Conservation (phyloP, 2,888 invertebrate genomes). For the Heteromurus nitidus region DNA sequence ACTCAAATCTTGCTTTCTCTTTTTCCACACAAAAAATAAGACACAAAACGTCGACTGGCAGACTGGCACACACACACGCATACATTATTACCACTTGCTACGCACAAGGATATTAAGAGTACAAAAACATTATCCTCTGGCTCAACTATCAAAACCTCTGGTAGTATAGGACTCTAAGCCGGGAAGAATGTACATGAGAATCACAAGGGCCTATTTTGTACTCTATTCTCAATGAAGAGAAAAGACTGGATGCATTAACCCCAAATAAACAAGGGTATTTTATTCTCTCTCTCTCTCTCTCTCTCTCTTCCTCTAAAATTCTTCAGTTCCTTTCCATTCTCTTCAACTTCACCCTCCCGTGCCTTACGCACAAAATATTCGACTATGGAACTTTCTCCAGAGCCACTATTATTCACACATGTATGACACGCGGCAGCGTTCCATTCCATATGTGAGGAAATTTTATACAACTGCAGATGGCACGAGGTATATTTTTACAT, state of each 20-base stretch:
- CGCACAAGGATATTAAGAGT: too few species aligned
- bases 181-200: neutral
- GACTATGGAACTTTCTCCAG: too few species aligned
- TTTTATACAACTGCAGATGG: slow-evolving; percentile 38
- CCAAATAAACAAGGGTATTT: slow-evolving; percentile 60
- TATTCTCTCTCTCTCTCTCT: slow-evolving; percentile 22
- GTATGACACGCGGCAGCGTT: slow-evolving; percentile 33
- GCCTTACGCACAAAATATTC: slow-evolving; percentile 51
- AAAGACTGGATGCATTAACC: slow-evolving; percentile 52
- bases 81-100: too few species aligned
- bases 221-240: slow-evolving; percentile 20
- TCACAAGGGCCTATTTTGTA: slow-evolving; percentile 49
- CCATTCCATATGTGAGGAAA: slow-evolving; percentile 52
- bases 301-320: neutral
- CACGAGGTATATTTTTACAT: slow-evolving; percentile 11
- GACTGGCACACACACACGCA: too few species aligned
- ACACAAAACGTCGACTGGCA: neutral
- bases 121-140: slow-evolving; percentile 1
- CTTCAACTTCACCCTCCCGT: too few species aligned
- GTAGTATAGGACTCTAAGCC: neutral
- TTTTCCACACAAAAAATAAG: neutral
- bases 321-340: neutral
- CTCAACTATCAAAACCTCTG: neutral
- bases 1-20: slow-evolving; percentile 37
- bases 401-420: neutral